Evolutionary conservation across 2,888 invertebrate species (phyloP).

Genomic region (Nemotelus pantherinus): DNA sequence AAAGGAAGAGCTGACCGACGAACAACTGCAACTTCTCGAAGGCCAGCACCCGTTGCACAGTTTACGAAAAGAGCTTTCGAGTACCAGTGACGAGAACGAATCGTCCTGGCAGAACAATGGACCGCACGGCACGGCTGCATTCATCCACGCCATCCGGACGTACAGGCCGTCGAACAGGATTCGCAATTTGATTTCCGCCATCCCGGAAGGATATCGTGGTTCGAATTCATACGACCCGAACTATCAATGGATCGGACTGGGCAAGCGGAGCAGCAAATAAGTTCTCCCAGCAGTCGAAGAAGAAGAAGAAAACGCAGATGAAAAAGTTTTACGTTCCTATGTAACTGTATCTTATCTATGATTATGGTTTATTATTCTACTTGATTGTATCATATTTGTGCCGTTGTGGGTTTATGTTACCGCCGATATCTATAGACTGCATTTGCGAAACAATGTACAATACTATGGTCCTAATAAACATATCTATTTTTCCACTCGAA

Average conservation of each 20-base stretch:
- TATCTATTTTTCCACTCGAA: too few relatives aligned
- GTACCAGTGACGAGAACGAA: conserved; percentile 49
- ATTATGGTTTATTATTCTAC: not conserved
- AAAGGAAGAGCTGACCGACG: conserved; percentile 56
- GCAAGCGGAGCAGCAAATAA: conserved; percentile 57
- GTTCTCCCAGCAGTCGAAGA: not conserved
- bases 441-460: too few relatives aligned
- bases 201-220: conserved; percentile 68
- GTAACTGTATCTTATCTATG: not conserved
- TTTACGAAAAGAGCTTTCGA: conserved; percentile 54
- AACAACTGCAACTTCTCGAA: conserved; percentile 57
- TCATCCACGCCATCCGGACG: conserved; percentile 63
- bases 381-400: not conserved
- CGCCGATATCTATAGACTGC: too few relatives aligned
- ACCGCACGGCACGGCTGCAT: conserved; percentile 61
- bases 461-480: too few relatives aligned
- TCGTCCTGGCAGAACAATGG: conserved; percentile 31
- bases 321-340: too few relatives aligned
- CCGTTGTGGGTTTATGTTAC: too few relatives aligned
- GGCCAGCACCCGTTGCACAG: conserved; percentile 59
- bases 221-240: conserved; percentile 73
- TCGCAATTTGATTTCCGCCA: conserved; percentile 70
- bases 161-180: conserved; percentile 66
- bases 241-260: conserved; percentile 74
- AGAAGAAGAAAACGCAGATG: too few relatives aligned